Percentiles rank a stretch among this genome's conserved stretches.
phyloP scores from a whole-genome alignment of 2,888 invertebrate genomes.

The Iphiclides podalirius region DNA sequence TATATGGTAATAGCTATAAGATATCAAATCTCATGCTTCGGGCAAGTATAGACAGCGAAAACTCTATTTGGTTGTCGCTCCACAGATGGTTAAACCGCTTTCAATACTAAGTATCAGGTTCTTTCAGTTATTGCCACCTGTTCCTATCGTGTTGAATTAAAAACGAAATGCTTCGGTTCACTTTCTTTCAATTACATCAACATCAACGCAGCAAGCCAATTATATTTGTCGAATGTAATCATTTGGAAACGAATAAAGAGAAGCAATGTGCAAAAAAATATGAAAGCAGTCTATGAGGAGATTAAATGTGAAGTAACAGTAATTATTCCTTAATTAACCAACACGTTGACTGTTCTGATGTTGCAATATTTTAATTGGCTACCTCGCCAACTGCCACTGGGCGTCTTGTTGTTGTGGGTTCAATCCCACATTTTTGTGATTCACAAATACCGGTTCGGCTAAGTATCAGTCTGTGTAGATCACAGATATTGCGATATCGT shows the following conservation, averaged over 20 bases:
- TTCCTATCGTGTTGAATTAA: neutral
- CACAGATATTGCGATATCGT: too few relatives aligned
- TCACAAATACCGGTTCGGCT: too few relatives aligned
- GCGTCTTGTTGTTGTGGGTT: too few relatives aligned
- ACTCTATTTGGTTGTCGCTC: neutral
- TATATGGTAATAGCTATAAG: too few relatives aligned
- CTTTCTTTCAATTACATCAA: neutral
- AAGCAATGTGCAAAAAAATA: neutral
- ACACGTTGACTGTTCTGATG: neutral
- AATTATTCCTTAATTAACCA: slow-evolving; percentile 15
- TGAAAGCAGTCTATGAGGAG: neutral
- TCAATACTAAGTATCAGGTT: neutral
- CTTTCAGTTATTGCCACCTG: neutral
- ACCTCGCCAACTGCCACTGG: too few relatives aligned
- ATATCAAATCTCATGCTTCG: too few relatives aligned
- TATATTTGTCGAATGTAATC: slow-evolving; percentile 2
- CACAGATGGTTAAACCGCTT: neutral
- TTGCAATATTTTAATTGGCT: too few relatives aligned
- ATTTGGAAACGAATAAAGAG: neutral
- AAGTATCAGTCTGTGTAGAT: too few relatives aligned
- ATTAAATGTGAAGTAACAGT: slow-evolving; percentile 5
- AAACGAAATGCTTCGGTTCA: neutral
- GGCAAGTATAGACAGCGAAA: neutral
- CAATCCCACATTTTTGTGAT: too few relatives aligned
- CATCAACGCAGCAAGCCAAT: neutral